Evolutionary conservation across 2,888 invertebrate species (phyloP), one percentile per base, ranked within the genome.

Genomic region (Dynastes maya): DNA sequence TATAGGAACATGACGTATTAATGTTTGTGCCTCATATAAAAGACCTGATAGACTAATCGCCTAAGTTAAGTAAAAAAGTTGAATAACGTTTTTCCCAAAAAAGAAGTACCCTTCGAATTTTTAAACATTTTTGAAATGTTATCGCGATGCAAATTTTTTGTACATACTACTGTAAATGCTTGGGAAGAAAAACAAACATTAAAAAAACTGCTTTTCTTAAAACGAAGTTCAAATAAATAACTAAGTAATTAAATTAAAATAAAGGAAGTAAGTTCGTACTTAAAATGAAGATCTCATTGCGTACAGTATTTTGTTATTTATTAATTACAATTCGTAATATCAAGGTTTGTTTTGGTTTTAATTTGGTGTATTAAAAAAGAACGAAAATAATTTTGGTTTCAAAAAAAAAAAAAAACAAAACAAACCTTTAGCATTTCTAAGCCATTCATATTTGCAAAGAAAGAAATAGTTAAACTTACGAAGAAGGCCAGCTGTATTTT

Each of bases 11-110:
- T 58, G 53, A 74, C 27, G 78, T 82, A 83, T 80, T 82, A 82
- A 82, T 84, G 82, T 83, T 80, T 80, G 84, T 84, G 84, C 84
- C 84, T 84, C 82, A 83, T 83, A 82, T 45, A 78, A 71, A 82
- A 80, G 81, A 82, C 82, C 82, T 82, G 81, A 82, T 82, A 83
- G 81, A 76, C 78, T 80, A 81, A 78, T 82, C 78, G 79, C 80
- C 80, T 78, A 78, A 49, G 58, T 75, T 81, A 77, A 76, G 63
- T 74, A 71, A 77, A 61, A 32, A 77, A 37, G 37, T 45, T 45
- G 11, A 45, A 45, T 45, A 45, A 70, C 16, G 11, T 45, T 49
- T 64, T 51, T 64, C 8, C 45, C 45, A 2, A 9, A 37, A 40
- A 65, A 40, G 40, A 53, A 67, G 37, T 22, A 67, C 27, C 27